These are phyloP conservation scores for Rambutsinella grinnellia DNA, from an alignment of 2,888 invertebrate genomes.

Conservation along the genomic window DNA sequence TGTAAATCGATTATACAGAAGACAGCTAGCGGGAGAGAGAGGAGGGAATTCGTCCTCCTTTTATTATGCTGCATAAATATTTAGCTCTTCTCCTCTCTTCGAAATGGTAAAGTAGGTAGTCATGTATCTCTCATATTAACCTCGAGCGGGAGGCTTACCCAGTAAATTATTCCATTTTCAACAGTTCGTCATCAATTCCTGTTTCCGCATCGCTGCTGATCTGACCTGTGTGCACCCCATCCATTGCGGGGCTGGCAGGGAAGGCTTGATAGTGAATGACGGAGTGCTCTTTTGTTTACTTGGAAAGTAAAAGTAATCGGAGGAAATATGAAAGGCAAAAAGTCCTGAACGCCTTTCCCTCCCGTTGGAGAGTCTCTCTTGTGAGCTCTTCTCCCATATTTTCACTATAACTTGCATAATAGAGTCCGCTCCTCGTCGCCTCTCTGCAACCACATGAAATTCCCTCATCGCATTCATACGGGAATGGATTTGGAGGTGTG, in stretches of 20 bases:
- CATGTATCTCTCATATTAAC: no score
- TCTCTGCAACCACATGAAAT: not conserved
- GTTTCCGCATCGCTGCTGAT: constrained; percentile 19
- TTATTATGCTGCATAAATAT: no score
- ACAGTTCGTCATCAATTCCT: constrained; percentile 15
- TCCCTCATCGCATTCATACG: not conserved
- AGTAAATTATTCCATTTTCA: not conserved
- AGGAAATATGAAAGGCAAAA: constrained; percentile 19
- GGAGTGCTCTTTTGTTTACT: constrained; percentile 14
- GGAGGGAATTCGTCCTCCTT: no score
- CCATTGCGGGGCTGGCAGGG: not conserved
- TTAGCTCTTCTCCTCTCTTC: no score
- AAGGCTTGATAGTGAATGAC: not conserved
- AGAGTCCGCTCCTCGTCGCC: not conserved
- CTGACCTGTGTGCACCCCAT: not conserved
- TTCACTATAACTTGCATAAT: no score
- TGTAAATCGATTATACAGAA: no score
- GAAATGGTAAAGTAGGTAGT: no score
- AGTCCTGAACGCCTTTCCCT: constrained; percentile 9
- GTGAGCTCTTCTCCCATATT: no score
- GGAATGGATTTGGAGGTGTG: constrained; percentile 42
- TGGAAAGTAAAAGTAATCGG: not conserved
- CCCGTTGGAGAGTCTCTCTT: no score
- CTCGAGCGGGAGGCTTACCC: no score
- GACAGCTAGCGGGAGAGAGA: no score